These are phyloP conservation scores for Drosophila punjabiensis DNA, from an alignment of 1,140 invertebrate genomes.

Conservation along the genomic window DNA sequence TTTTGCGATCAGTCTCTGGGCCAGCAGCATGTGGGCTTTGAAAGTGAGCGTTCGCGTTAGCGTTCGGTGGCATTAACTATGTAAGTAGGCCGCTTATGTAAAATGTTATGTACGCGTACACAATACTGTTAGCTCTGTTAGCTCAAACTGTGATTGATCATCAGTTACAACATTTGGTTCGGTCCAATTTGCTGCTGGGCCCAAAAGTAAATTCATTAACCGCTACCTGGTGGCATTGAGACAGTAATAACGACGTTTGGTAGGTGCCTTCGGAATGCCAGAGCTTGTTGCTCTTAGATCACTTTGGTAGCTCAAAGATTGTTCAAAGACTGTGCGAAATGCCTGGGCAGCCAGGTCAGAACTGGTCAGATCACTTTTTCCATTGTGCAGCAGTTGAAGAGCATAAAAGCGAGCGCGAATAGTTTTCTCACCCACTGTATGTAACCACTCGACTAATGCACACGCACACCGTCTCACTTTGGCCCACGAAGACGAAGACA, in stretches of 20 bases:
- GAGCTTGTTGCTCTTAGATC: slow-evolving; percentile 17
- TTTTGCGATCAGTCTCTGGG: slow-evolving; percentile 11
- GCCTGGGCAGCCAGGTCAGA: slow-evolving; percentile 30
- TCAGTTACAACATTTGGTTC: slow-evolving; percentile 33
- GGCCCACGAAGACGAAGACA: slow-evolving; percentile 25
- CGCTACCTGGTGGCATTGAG: slow-evolving; percentile 41
- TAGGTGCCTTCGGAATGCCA: slow-evolving; percentile 22
- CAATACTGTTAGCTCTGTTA: slow-evolving; percentile 27
- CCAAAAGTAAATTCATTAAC: slow-evolving; percentile 28
- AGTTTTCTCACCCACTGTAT: slow-evolving; percentile 52
- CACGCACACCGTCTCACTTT: slow-evolving; percentile 1
- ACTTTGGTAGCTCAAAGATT: slow-evolving; percentile 40
- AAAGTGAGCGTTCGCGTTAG: slow-evolving; percentile 24
- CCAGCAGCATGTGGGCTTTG: slow-evolving; percentile 26
- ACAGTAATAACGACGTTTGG: slow-evolving; percentile 16
- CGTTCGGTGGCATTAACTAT: slow-evolving; percentile 29
- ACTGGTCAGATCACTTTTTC: slow-evolving; percentile 48
- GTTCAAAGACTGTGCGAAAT: slow-evolving; percentile 29
- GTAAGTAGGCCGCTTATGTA: slow-evolving; percentile 45
- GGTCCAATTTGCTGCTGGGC: slow-evolving; percentile 29
- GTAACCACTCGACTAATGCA: slow-evolving; percentile 46
- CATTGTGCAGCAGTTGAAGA: slow-evolving; percentile 15
- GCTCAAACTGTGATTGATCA: slow-evolving; percentile 36
- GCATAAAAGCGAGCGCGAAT: slow-evolving; percentile 28
- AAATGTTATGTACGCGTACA: slow-evolving; percentile 20